Evolutionary conservation across 1,140 invertebrate genomes (phyloP).

Genomic region (Drosophila gunungcola): DNA sequence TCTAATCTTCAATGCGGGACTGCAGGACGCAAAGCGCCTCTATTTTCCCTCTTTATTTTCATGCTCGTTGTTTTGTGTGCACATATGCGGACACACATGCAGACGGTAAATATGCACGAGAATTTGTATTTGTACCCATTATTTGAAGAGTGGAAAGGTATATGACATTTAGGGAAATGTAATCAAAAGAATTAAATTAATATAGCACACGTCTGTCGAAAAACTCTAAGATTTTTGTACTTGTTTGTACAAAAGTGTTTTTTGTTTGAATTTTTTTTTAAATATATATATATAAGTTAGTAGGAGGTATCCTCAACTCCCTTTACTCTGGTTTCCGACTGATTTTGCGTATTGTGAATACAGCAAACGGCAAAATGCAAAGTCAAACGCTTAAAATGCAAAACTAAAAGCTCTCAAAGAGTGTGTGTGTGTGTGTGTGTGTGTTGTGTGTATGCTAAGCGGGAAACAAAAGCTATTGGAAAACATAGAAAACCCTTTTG

Average conservation of each 20-base stretch:
- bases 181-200: too few relatives aligned
- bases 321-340: conserved; percentile 21
- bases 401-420: conserved; percentile 69
- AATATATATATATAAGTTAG: too few relatives aligned
- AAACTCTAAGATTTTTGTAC: too few relatives aligned
- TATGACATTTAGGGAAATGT: neutral
- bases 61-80: conserved; percentile 8
- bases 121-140: conserved; percentile 58
- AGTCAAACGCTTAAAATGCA: conserved; percentile 74
- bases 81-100: conserved; percentile 19
- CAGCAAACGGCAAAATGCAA: conserved; percentile 63
- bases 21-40: conserved; percentile 4
- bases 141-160: neutral
- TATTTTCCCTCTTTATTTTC: conserved; percentile 1
- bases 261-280: too few relatives aligned
- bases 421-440: conserved; percentile 7
- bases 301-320: neutral
- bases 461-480: conserved; percentile 76
- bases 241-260: too few relatives aligned
- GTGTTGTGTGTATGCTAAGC: conserved; percentile 52
- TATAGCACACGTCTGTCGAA: too few relatives aligned
- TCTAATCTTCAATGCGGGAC: conserved; percentile 20
- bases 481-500: conserved; percentile 82
- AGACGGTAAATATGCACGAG: conserved; percentile 52
- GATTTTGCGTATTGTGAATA: conserved; percentile 62